phyloP scores from a whole-genome alignment of 1,140 invertebrate genomes.

The Phthorimaea operculella region DNA sequence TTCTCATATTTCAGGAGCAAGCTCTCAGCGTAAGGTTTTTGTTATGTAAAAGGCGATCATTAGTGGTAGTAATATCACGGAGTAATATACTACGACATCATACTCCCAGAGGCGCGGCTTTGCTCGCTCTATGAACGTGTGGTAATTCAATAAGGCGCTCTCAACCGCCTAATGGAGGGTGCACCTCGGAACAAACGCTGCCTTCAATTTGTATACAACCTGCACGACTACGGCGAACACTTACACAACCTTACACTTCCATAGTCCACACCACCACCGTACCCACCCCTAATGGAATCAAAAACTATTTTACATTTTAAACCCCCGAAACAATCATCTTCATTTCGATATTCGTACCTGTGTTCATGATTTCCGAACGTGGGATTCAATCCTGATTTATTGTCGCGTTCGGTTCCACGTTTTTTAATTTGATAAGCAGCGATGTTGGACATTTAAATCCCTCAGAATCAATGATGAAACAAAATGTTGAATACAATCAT shows the following conservation, averaged over 20 bases:
- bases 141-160: slow-evolving; percentile 23
- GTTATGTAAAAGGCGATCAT: too few relatives aligned
- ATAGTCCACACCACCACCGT: neutral
- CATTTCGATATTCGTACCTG: neutral
- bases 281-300: neutral
- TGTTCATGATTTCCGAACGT: neutral
- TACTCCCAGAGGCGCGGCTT: slow-evolving; percentile 7
- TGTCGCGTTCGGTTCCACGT: neutral
- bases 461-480: slow-evolving; percentile 17
- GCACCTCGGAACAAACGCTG: slow-evolving; percentile 13
- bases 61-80: too few relatives aligned
- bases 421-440: neutral
- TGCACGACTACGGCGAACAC: neutral
- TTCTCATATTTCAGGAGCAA: too few relatives aligned
- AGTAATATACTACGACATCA: neutral
- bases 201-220: slow-evolving; percentile 4
- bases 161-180: slow-evolving; percentile 24
- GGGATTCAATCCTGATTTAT: neutral
- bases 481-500: slow-evolving; percentile 26
- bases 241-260: neutral
- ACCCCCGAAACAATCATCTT: neutral
- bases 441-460: slow-evolving; percentile 11
- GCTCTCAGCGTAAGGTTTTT: too few relatives aligned
- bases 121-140: slow-evolving; percentile 14
- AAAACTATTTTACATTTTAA: neutral